These are phyloP conservation scores for Deilephila porcellus DNA, from an alignment of 2,888 invertebrate genomes.

Conservation along the genomic window DNA sequence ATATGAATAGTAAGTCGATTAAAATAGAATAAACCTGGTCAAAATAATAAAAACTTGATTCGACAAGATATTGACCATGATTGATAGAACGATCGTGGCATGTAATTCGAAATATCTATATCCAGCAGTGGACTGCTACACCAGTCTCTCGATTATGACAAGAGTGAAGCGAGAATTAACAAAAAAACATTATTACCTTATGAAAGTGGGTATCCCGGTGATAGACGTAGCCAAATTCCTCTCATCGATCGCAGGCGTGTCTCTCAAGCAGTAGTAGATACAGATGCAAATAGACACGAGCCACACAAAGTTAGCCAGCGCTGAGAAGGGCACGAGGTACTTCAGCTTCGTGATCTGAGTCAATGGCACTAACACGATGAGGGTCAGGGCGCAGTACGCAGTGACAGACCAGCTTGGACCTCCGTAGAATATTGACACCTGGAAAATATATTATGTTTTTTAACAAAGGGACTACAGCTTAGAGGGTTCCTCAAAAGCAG, in stretches of 20 bases:
- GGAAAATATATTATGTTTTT: no score
- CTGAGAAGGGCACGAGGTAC: slow-evolving; percentile 94
- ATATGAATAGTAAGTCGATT: no score
- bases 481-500: no score
- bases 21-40: no score
- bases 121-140: background rate
- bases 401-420: slow-evolving; percentile 84
- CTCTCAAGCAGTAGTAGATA: slow-evolving; percentile 91
- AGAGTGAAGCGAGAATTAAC: background rate
- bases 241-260: slow-evolving; percentile 71
- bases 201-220: slow-evolving; percentile 92
- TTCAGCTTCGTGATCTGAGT: slow-evolving; percentile 91
- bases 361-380: slow-evolving; percentile 88
- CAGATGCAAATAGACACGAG: slow-evolving; percentile 91
- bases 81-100: no score
- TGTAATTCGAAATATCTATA: no score
- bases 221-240: slow-evolving; percentile 79
- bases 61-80: background rate
- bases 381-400: slow-evolving; percentile 87
- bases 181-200: slow-evolving; percentile 76
- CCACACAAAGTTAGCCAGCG: slow-evolving; percentile 93
- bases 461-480: background rate
- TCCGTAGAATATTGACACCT: slow-evolving; percentile 83
- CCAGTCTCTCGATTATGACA: background rate
- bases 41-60: background rate